Evolutionary conservation across 1,140 invertebrate genomes (phyloP), one percentile per base, ranked within the genome.

Genomic region (Heliothis subflexa): DNA sequence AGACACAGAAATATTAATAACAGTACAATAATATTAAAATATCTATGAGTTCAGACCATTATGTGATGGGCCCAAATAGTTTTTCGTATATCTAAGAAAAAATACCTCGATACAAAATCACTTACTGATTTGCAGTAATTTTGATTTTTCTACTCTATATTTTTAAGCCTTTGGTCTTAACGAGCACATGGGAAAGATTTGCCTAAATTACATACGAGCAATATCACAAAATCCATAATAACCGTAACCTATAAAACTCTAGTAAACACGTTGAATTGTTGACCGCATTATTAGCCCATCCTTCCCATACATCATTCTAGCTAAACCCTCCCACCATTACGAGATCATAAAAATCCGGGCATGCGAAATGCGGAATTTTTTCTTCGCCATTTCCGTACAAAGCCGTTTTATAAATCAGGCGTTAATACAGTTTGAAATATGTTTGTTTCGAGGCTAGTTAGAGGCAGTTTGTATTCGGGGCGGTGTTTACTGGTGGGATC

Each of bases 401-500:
- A 79, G 77, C 85, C 82, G 79, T 84, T 88, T 88, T 88, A 86
- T 88, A 88, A 88, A 88, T 88, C 86, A 88, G 81, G 33, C 33
- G 75, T 88, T 84, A 88, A 86, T 86, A 81, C 86, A 79, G 57
- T 82, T 85, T 88, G 85, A 88, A 84, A 82, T 86, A 86, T 88
- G 86, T 87, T 59, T 59, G 82, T 50, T 75, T 59, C 57, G 78
- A 54, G 14, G 62, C 81, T 83, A 80, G 82, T 86, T 85, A 86
- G 77, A 14, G 81, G 84, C 81, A 71, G 86, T 88, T 88, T 88
- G 85, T 88, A 88, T 88, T 78, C 86, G 71, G 66, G 70, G 18
- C n/a, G 62, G 73, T 55, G 62, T 77, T 77, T 64, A 55, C 50
- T 62, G 68, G 12, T 13, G 9, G 77, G 74, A 77, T 77, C 62